Evolutionary conservation across 2,888 invertebrate genomes (phyloP), one percentile per base, ranked within the genome.

Genomic region (Cremastinae sp.): DNA sequence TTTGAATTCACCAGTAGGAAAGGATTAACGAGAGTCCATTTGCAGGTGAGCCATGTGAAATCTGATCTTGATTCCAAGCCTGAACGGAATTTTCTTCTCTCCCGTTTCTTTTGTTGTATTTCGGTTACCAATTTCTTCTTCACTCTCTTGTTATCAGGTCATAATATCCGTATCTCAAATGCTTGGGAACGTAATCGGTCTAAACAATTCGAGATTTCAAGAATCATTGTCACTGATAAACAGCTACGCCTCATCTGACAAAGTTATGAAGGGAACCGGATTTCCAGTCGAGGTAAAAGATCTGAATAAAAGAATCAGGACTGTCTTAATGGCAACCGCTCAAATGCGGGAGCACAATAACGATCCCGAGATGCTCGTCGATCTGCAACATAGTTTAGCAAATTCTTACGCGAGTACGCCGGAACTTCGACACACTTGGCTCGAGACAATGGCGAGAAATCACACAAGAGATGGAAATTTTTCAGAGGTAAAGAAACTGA

Each of bases 121-220:
- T n/a, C n/a, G n/a, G n/a, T n/a, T n/a, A n/a, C n/a, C n/a, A 35
- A 56, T 66, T 62, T 41, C 41, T 58, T 56, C 68, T 20, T 18
- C 41, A 18, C 20, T 55, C 18, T 37, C 58, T 22, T 71, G 68
- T 39, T 41, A 35, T 5, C 18, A 96, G 94, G 97, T 98, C 37
- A 98, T 98, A 79, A 97, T 98, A 84, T 97, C 98, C 0, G 97
- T 98, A 10, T 98, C 98, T 0, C 96, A 97, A 90, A 93, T 98
- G 90, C 93, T 98, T 78, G 97, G 98, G 73, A 96, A 95, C 84
- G 94, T 97, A 3, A 95, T 96, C n/a, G 96, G 96, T 1, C 91
- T 97, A 79, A 97, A 97, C 90, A 97, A 97, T 90, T 94, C 96
- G n/a, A 93, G 97, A 51, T 98, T 98, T 90, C 97, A 98, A 91